Conservation (phyloP, 2,113 vertebrate species). For the Misgurnus mizolepis region DNA sequence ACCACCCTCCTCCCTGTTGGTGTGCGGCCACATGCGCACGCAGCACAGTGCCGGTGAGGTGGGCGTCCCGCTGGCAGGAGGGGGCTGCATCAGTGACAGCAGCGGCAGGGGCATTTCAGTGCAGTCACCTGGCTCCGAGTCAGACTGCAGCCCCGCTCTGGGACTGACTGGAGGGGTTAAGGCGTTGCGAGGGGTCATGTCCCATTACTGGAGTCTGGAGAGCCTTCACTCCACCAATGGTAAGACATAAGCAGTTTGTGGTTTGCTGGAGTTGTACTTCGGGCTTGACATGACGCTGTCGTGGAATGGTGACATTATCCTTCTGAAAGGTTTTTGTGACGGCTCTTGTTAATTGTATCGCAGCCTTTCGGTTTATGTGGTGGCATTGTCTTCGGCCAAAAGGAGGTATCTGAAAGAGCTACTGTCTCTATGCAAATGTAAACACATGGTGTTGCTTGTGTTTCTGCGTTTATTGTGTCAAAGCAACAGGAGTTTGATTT, state of each 20-base stretch:
- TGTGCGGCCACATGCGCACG: slow-evolving; percentile 70
- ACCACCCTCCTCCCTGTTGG: slow-evolving; percentile 55
- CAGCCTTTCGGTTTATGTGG: slow-evolving; percentile 34
- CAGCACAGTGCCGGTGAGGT: slow-evolving; percentile 76
- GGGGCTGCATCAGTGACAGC: slow-evolving; percentile 73
- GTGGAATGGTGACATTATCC: slow-evolving; percentile 12
- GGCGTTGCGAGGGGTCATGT: slow-evolving; percentile 78
- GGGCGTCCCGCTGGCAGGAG: slow-evolving; percentile 74
- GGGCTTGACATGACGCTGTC: background rate
- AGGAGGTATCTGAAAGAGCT: slow-evolving; percentile 41
- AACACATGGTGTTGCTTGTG: slow-evolving; percentile 6
- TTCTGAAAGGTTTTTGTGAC: background rate
- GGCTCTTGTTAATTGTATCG: slow-evolving; percentile 53
- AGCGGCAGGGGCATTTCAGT: slow-evolving; percentile 69
- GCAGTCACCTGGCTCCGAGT: slow-evolving; percentile 80
- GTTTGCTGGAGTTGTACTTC: background rate
- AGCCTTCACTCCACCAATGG: slow-evolving; percentile 85
- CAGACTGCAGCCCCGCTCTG: slow-evolving; percentile 80
- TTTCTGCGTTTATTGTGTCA: background rate
- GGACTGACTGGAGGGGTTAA: slow-evolving; percentile 77
- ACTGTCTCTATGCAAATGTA: slow-evolving; percentile 40
- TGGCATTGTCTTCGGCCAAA: slow-evolving; percentile 27
- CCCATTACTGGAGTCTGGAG: slow-evolving; percentile 87
- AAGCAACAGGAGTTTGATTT: slow-evolving; percentile 29
- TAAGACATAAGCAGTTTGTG: slow-evolving; percentile 64